Conservation (phyloP, 2,888 invertebrate genomes). For the Liposcelis brunnea region DNA sequence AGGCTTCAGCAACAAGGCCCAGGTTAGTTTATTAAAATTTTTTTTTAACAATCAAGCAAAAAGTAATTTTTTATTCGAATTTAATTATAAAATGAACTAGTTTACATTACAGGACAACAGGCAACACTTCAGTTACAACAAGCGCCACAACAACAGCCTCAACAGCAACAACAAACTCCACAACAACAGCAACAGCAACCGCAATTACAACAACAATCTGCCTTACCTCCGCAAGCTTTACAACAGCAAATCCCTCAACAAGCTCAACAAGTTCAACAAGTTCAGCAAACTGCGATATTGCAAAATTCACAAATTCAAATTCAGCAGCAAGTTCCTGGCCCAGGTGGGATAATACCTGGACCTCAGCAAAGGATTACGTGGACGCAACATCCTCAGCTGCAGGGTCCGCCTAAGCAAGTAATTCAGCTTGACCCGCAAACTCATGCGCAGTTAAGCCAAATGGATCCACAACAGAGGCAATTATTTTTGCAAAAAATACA, state of each 20-base stretch:
- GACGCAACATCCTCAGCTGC: background rate
- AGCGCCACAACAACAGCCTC: slow-evolving; percentile 19
- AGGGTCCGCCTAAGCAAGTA: slow-evolving; percentile 40
- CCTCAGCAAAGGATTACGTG: background rate
- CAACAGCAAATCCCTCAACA: slow-evolving; percentile 30
- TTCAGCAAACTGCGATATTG: slow-evolving; percentile 27
- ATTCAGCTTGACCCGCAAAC: slow-evolving; percentile 71
- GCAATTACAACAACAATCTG: slow-evolving; percentile 4
- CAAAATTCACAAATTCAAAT: slow-evolving; percentile 27
- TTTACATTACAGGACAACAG: slow-evolving; percentile 17
- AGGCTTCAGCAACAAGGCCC: slow-evolving; percentile 47
- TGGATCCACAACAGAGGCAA: slow-evolving; percentile 63
- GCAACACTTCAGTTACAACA: background rate
- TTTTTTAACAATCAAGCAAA: no score
- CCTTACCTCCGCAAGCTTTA: slow-evolving; percentile 31
- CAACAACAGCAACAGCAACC: slow-evolving; percentile 19
- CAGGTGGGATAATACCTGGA: background rate
- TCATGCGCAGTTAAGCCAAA: slow-evolving; percentile 64
- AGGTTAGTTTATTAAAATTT: no score
- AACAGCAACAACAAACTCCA: slow-evolving; percentile 19
- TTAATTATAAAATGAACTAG: no score
- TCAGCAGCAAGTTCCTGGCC: slow-evolving; percentile 24
- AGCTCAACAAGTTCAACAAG: slow-evolving; percentile 29
- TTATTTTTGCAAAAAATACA: slow-evolving; percentile 48
- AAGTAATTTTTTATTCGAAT: no score